Evolutionary conservation across 1,140 invertebrate species (phyloP).

Genomic region (Ceratina australensis): DNA sequence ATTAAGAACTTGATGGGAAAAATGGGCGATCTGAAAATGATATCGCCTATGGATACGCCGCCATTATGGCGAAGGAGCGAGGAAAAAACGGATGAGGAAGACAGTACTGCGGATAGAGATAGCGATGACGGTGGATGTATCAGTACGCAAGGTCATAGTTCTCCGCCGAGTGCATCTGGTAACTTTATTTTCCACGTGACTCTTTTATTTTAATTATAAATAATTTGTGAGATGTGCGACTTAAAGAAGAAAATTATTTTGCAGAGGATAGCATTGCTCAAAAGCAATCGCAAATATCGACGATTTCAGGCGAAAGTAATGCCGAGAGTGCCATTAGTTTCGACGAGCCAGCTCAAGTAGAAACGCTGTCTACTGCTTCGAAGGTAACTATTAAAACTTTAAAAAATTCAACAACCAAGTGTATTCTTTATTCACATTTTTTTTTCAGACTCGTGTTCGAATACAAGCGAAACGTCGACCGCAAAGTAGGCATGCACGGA

Average conservation of each 20-base stretch:
- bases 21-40: constrained; percentile 75
- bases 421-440: too few relatives aligned
- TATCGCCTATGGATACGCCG: constrained; percentile 75
- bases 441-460: constrained; percentile 83
- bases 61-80: constrained; percentile 69
- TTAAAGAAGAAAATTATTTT: constrained; percentile 23
- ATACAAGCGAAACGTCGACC: constrained; percentile 87
- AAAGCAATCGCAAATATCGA: constrained; percentile 49
- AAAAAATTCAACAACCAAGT: too few relatives aligned
- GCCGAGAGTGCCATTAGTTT: constrained; percentile 74
- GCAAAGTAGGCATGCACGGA: constrained; percentile 85
- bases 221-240: neutral
- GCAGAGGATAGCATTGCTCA: constrained; percentile 53
- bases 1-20: constrained; percentile 75
- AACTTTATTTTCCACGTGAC: constrained; percentile 14
- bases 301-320: constrained; percentile 63
- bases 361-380: constrained; percentile 76
- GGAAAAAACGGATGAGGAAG: constrained; percentile 63
- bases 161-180: constrained; percentile 65
- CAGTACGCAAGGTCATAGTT: constrained; percentile 53
- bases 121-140: constrained; percentile 66
- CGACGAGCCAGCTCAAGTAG: constrained; percentile 74
- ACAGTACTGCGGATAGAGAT: constrained; percentile 59
- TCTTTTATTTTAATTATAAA: too few relatives aligned
- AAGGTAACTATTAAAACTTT: constrained; percentile 72